These are phyloP conservation scores for Camptogramma bilineatum DNA, from an alignment of 2,888 invertebrate species.

Conservation along the genomic window DNA sequence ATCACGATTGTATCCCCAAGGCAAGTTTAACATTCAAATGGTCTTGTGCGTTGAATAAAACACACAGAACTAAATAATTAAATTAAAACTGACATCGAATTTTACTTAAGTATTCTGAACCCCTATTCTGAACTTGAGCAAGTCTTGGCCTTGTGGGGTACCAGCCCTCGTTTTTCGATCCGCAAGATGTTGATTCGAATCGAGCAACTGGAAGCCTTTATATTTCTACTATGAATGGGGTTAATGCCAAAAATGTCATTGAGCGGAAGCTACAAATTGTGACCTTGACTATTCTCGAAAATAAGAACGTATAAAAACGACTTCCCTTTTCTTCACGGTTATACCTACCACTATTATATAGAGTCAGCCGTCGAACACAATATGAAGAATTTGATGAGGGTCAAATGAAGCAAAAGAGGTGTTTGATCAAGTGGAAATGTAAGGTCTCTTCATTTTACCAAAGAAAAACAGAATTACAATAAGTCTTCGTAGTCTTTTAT, in stretches of 20 bases:
- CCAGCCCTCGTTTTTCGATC: too few relatives aligned
- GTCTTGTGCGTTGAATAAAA: too few relatives aligned
- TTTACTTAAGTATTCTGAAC: too few relatives aligned
- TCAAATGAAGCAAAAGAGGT: slow-evolving; percentile 18
- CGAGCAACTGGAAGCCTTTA: too few relatives aligned
- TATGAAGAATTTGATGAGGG: slow-evolving; percentile 15
- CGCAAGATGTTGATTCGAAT: too few relatives aligned
- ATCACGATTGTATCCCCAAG: too few relatives aligned
- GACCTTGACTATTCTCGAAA: neutral
- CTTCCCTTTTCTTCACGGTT: slow-evolving; percentile 4
- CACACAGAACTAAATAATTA: too few relatives aligned
- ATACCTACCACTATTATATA: slow-evolving; percentile 6
- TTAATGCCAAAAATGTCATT: neutral
- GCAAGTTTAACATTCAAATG: too few relatives aligned
- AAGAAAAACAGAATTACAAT: neutral
- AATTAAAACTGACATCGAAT: too few relatives aligned
- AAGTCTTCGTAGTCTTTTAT: neutral
- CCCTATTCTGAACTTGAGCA: too few relatives aligned
- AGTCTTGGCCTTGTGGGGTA: too few relatives aligned
- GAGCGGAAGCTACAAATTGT: neutral
- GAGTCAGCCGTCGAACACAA: slow-evolving; percentile 16
- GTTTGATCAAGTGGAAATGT: slow-evolving; percentile 16
- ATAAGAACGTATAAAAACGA: neutral
- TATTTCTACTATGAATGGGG: too few relatives aligned
- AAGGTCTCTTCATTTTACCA: slow-evolving; percentile 4